These are phyloP conservation scores for Aldabrachelys gigantea DNA, from an alignment of 2,113 vertebrate genomes.

Conservation along the genomic window DNA sequence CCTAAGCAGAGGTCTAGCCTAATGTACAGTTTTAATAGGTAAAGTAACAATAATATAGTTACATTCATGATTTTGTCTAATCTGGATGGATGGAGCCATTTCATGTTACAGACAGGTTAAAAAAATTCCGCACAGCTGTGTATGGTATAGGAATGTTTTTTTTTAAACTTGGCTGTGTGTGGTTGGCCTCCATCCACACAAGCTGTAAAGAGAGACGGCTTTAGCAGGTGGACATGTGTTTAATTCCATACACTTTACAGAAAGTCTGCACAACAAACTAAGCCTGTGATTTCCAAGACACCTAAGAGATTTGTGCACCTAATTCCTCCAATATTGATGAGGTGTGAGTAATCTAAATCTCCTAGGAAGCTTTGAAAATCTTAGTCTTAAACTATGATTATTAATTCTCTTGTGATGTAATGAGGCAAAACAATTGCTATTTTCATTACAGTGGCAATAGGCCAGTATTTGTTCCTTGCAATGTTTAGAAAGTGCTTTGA, in stretches of 20 bases:
- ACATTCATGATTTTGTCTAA: not conserved
- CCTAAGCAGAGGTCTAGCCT: not conserved
- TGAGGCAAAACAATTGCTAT: not conserved
- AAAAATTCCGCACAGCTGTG: not conserved
- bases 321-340: not conserved
- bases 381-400: not conserved
- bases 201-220: not conserved
- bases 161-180: not conserved
- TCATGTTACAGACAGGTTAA: not conserved
- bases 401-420: not conserved
- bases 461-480: constrained; percentile 40
- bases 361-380: not conserved
- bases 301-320: not conserved
- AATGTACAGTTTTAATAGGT: not conserved
- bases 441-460: constrained; percentile 32
- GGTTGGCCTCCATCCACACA: not conserved
- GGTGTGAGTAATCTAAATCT: not conserved
- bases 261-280: not conserved
- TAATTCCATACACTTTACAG: not conserved
- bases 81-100: not conserved
- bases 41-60: not conserved
- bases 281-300: not conserved
- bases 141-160: not conserved
- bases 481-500: not conserved
- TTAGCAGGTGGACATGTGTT: not conserved